Base-by-base conservation (phyloP, 2,113 vertebrate genomes). In the Casuarius casuarius region DNA sequence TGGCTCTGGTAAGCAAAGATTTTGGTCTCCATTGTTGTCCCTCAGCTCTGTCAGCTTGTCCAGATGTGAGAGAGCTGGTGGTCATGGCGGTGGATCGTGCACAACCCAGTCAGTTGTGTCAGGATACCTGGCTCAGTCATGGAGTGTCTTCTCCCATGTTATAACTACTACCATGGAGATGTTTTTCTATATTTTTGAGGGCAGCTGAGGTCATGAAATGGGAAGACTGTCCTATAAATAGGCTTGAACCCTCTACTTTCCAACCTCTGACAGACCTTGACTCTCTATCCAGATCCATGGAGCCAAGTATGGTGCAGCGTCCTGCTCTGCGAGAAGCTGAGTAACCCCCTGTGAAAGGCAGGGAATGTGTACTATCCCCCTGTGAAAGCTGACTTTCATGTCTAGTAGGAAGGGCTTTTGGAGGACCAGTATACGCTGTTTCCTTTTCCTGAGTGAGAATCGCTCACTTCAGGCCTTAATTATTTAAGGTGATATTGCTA, bases 401-500 rank as follows among this genome's bases (percentile, higher is more conserved):
- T 75, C 62, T 35, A 29, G 40, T 22, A 21, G 38, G 31, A 67
- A 77, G n/a, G 61, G 25, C 48, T 59, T 2, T 62, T 51, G 52
- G 11, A 82, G 62, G 48, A 82, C 12, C 62, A 76, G 44, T 20
- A 38, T 5, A 59, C 0, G 0, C 49, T 16, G 7, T 46, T 59
- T 91, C 19, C 44, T 85, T 46, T 73, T 89, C 33, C 65, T 80
- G 62, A 13, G 51, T 11, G 31, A 91, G 84, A 77, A 73, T 70
- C 58, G 48, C 62, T 5, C 31, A 1, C 33, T 90, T 40, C 82
- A 59, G 33, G 49, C 33, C 94, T 96, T 79, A 91, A 95, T 95
- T 93, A 93, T 96, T 95, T 67, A 92, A 72, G 65, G 0, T 78
- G 61, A 7, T 89, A 78, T 92, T 96, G 92, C 65, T 93, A 65